A percentile compares a stretch with the other conserved stretches of the same genome.
These are phyloP conservation scores for Heliopora coerulea DNA, from an alignment of 92 coral and sea anemone species.

Conservation along the genomic window DNA sequence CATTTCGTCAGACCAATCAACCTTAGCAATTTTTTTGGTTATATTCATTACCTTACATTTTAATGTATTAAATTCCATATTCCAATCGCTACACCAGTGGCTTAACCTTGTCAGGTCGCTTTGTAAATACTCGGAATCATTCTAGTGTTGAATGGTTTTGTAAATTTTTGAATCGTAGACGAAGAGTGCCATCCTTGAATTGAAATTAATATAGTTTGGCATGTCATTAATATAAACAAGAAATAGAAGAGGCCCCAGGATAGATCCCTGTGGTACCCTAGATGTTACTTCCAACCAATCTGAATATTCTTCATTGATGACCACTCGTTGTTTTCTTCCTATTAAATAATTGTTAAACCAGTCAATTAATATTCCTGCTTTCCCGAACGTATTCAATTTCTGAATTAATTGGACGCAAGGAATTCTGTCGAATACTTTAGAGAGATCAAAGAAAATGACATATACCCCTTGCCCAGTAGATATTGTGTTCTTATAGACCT, in stretches of 20 bases:
- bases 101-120: not conserved
- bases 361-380: not conserved
- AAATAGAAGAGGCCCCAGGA: conserved; percentile 41
- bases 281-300: conserved; percentile 31
- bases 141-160: not conserved
- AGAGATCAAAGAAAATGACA: conserved; percentile 3
- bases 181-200: conserved; percentile 39
- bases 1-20: not conserved
- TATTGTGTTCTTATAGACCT: not conserved
- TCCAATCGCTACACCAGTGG: not conserved
- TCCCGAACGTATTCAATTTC: not conserved
- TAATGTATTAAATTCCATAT: not conserved
- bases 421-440: conserved; percentile 7
- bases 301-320: conserved; percentile 25
- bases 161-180: conserved; percentile 44
- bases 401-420: not conserved
- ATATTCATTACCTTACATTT: not conserved
- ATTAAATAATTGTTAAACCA: conserved; percentile 42
- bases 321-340: conserved; percentile 42
- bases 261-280: conserved; percentile 43
- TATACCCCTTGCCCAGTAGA: not conserved
- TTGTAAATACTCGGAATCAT: not conserved
- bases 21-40: not conserved
- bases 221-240: conserved; percentile 37
- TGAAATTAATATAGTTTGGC: conserved; percentile 28